These are phyloP conservation scores for Styela clava DNA, from an alignment of 23 tunicate genomes.

Conservation along the genomic window DNA sequence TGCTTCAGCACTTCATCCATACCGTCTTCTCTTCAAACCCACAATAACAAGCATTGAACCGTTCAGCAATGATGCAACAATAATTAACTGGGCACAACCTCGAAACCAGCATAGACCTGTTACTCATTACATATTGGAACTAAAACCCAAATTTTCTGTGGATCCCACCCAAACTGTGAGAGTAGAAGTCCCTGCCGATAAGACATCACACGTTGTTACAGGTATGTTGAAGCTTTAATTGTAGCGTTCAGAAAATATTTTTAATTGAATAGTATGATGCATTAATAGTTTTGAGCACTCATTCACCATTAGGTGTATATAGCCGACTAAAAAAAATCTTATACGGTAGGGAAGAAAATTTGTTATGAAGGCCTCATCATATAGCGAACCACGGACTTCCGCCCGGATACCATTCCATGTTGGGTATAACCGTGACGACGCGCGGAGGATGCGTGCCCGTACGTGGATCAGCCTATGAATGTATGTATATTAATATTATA, in stretches of 20 bases:
- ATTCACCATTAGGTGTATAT: no score
- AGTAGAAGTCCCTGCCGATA: neutral
- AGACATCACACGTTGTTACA: neutral
- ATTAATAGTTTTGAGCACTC: no score
- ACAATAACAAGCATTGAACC: neutral
- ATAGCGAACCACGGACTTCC: no score
- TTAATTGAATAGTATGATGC: no score
- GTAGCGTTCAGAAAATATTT: neutral
- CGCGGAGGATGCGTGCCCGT: no score
- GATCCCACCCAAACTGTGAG: neutral
- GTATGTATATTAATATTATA: neutral
- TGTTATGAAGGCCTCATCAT: no score
- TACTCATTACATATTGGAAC: constrained; percentile 1
- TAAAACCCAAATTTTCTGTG: constrained; percentile 1
- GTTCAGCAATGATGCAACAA: neutral
- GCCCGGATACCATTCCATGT: no score
- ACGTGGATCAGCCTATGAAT: no score
- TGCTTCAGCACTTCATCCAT: neutral
- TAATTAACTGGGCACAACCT: neutral
- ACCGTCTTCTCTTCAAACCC: neutral
- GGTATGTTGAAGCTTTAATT: neutral
- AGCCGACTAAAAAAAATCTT: no score
- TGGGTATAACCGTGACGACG: no score
- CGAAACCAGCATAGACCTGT: neutral
- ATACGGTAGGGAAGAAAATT: no score